Evolutionary conservation across 1,140 invertebrate species (phyloP).

Genomic region (Leptestheria dahalacensis): DNA sequence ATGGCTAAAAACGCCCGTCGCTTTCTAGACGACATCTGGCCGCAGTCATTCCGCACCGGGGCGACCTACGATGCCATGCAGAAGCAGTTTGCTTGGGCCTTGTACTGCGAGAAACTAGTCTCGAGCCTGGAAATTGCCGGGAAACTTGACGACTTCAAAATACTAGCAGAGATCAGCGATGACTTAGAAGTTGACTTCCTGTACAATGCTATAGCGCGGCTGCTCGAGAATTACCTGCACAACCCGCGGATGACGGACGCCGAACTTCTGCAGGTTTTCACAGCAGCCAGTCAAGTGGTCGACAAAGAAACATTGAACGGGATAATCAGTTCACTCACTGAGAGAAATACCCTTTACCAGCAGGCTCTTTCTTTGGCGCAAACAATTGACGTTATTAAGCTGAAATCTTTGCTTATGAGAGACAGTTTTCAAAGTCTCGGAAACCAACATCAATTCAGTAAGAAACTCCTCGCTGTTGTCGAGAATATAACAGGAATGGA

Average conservation of each 20-base stretch:
- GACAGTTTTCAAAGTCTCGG: too few species aligned
- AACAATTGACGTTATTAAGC: not conserved
- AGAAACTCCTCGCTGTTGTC: too few species aligned
- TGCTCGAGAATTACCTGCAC: conserved; percentile 2
- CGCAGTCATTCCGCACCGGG: not conserved
- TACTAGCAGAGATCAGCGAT: not conserved
- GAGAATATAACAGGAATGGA: not conserved
- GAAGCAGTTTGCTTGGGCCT: not conserved
- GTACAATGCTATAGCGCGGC: not conserved
- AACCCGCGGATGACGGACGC: not conserved
- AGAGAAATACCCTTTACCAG: not conserved
- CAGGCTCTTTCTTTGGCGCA: not conserved
- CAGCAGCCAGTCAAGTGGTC: not conserved
- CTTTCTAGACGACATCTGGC: not conserved
- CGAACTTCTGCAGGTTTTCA: not conserved
- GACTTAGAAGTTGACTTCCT: not conserved
- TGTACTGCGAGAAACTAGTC: not conserved
- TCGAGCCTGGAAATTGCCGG: not conserved
- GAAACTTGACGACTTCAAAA: not conserved
- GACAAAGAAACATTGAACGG: not conserved
- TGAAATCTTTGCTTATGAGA: not conserved
- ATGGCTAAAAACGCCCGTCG: too few species aligned
- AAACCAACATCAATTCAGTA: too few species aligned
- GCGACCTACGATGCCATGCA: not conserved
- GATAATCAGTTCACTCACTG: not conserved